Evolutionary conservation across 2,888 invertebrate genomes (phyloP).

Genomic region (Diaprepes abbreviatus): DNA sequence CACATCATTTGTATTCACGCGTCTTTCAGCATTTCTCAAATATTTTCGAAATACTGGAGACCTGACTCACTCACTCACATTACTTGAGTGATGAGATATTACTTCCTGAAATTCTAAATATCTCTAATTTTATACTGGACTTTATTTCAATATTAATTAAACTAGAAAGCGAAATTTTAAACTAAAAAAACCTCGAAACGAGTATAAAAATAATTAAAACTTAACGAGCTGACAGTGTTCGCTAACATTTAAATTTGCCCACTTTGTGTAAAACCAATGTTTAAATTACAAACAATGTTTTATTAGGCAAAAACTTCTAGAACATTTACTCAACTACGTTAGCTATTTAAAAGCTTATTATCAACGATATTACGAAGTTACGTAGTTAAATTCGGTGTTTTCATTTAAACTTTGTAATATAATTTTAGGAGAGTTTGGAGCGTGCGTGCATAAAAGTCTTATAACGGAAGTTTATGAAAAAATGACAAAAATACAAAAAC

Average conservation of each 20-base stretch:
- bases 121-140: too few relatives aligned
- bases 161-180: too few relatives aligned
- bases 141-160: too few relatives aligned
- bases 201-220: not conserved
- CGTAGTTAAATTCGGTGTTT: conserved; percentile 15
- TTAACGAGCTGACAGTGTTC: too few relatives aligned
- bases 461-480: not conserved
- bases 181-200: too few relatives aligned
- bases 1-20: too few relatives aligned
- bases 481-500: too few relatives aligned
- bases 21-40: too few relatives aligned
- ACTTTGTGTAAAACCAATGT: not conserved
- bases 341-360: conserved; percentile 36
- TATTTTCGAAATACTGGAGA: too few relatives aligned
- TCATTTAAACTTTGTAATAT: conserved; percentile 32
- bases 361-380: conserved; percentile 30
- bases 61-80: too few relatives aligned
- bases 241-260: not conserved
- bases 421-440: conserved; percentile 11
- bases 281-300: conserved; percentile 6
- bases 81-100: too few relatives aligned
- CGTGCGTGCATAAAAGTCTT: conserved; percentile 4
- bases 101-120: too few relatives aligned
- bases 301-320: conserved; percentile 9
- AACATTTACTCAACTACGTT: conserved; percentile 21